These are phyloP conservation scores for Ptilorrhoa leucosticta DNA, from an alignment of 2,113 vertebrate species.

Conservation along the genomic window DNA sequence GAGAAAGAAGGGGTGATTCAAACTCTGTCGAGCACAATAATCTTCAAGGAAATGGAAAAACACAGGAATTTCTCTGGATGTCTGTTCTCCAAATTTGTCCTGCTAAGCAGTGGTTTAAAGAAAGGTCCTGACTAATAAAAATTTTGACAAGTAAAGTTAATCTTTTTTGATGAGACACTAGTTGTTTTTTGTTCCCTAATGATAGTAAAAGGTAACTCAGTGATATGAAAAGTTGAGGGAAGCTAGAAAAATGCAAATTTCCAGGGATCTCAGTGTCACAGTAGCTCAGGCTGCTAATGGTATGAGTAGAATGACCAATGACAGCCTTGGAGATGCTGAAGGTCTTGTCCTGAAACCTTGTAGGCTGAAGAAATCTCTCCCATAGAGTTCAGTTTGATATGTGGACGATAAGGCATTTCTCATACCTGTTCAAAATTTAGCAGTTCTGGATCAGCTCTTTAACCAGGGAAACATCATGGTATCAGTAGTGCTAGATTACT, in stretches of 20 bases:
- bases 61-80: not conserved
- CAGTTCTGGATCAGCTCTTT: not conserved
- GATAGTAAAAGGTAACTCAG: not conserved
- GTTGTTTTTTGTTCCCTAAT: not conserved
- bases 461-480: not conserved
- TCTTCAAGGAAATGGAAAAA: not conserved
- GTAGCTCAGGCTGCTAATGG: not conserved
- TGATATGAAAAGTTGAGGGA: not conserved
- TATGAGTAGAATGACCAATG: accelerated
- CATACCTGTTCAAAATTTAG: not conserved
- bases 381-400: not conserved
- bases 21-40: not conserved
- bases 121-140: not conserved
- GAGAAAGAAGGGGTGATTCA: not conserved
- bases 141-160: not conserved
- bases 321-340: not conserved
- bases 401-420: not conserved
- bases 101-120: not conserved
- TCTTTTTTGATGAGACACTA: not conserved
- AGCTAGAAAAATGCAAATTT: not conserved
- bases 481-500: not conserved
- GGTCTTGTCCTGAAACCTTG: not conserved
- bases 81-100: not conserved
- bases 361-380: not conserved
- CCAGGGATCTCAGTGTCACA: not conserved